Conservation (phyloP, 1,140 invertebrate genomes). For the Tribolium castaneum region DNA sequence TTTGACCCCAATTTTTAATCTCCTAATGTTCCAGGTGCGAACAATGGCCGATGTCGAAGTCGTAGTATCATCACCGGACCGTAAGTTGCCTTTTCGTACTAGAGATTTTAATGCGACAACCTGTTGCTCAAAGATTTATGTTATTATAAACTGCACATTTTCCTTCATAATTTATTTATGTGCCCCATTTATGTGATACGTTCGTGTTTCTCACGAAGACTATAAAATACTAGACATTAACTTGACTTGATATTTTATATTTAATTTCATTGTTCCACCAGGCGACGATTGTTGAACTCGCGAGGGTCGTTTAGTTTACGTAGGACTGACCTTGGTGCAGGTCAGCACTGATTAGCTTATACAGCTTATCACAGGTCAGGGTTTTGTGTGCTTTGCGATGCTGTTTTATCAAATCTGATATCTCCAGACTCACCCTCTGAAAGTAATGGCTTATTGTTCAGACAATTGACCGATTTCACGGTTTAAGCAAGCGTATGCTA, state of each 20-base stretch:
- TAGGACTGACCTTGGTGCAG: slow-evolving; percentile 18
- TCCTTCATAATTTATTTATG: not conserved
- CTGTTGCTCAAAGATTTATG: not conserved
- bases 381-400: not conserved
- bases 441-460: not conserved
- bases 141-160: not conserved
- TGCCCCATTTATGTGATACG: not conserved
- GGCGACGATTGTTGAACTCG: not conserved
- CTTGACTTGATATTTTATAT: not conserved
- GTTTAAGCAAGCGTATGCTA: not conserved
- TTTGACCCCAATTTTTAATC: not conserved
- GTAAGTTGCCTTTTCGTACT: slow-evolving; percentile 5
- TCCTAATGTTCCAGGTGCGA: not conserved
- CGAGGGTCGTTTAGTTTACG: not conserved
- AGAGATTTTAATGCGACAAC: not conserved
- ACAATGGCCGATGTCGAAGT: slow-evolving; percentile 24
- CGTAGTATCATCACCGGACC: not conserved
- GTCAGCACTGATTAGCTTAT: slow-evolving; percentile 13
- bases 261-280: not conserved
- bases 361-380: slow-evolving; percentile 12
- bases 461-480: slow-evolving; percentile 15
- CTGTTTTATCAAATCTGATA: not conserved
- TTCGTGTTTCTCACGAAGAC: not conserved
- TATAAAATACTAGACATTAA: not conserved
- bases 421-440: not conserved